phyloP scores from a whole-genome alignment of 2,888 invertebrate genomes.

The Eulithis testata region DNA sequence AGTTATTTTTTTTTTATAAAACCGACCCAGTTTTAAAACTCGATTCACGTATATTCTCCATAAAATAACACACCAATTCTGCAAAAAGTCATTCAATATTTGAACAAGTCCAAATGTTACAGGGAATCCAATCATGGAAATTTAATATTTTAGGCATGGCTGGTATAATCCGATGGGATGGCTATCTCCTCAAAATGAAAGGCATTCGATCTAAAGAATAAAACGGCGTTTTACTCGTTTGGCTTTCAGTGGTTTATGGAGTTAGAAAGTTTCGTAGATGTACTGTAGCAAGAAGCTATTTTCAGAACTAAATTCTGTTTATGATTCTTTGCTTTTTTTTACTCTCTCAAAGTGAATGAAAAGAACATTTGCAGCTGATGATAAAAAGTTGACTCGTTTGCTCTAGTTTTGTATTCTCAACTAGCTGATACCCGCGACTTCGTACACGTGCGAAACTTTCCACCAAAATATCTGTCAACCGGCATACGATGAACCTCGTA shows the following conservation, averaged over 20 bases:
- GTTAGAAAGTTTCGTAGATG: slow-evolving; percentile 16
- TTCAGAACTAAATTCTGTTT: not conserved
- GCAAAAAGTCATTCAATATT: slow-evolving; percentile 5
- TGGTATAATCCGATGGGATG: slow-evolving; percentile 23
- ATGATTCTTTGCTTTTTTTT: too few species aligned
- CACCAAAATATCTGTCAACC: too few species aligned
- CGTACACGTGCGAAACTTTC: too few species aligned
- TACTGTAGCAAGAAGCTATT: not conserved
- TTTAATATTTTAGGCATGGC: slow-evolving; percentile 34
- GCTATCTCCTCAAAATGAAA: slow-evolving; percentile 44
- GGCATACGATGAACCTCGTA: too few species aligned
- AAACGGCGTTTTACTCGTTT: slow-evolving; percentile 56
- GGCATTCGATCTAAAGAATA: slow-evolving; percentile 50
- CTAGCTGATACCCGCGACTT: too few species aligned
- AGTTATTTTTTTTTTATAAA: not conserved
- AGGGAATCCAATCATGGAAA: slow-evolving; percentile 33
- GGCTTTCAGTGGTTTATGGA: slow-evolving; percentile 13
- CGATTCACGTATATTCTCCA: not conserved
- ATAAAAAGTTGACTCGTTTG: too few species aligned
- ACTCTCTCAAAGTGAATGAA: too few species aligned
- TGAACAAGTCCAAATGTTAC: slow-evolving; percentile 27
- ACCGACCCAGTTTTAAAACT: not conserved
- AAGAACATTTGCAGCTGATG: too few species aligned
- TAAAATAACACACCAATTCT: slow-evolving; percentile 5
- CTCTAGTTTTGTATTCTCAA: too few species aligned